phyloP scores from a whole-genome alignment of 2,888 invertebrate genomes.

The Macrosiphum euphorbiae region DNA sequence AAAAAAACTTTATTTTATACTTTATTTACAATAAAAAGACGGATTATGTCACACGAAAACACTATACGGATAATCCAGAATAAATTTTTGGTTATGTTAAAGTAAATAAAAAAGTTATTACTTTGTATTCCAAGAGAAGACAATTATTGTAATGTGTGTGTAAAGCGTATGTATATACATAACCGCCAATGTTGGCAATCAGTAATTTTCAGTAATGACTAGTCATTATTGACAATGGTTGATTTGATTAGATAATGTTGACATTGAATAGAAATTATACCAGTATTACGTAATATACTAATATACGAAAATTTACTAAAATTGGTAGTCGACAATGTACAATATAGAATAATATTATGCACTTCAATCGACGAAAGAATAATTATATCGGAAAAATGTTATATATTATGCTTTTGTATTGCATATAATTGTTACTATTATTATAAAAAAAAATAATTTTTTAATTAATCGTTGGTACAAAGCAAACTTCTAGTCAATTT shows the following conservation, averaged over 20 bases:
- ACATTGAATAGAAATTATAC: not conserved
- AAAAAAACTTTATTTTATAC: no score
- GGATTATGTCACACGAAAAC: not conserved
- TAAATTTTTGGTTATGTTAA: not conserved
- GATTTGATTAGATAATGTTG: not conserved
- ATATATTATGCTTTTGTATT: not conserved
- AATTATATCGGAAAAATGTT: not conserved
- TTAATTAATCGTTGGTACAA: not conserved
- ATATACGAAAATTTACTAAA: not conserved
- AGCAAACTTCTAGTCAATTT: not conserved
- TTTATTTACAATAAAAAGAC: not conserved
- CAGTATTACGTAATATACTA: not conserved
- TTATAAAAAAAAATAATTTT: not conserved
- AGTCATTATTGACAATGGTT: not conserved
- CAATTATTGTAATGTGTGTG: not conserved
- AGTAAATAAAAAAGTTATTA: not conserved
- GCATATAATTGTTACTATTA: not conserved
- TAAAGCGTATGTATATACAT: not conserved
- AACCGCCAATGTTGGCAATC: not conserved
- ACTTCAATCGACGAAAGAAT: not conserved
- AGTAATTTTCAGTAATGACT: not conserved
- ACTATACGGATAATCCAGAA: not conserved
- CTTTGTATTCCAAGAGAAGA: not conserved
- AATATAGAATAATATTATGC: not conserved
- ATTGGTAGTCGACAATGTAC: not conserved